Conservation (phyloP, 1,140 invertebrate species). For the Rhyacophila brunnea region DNA sequence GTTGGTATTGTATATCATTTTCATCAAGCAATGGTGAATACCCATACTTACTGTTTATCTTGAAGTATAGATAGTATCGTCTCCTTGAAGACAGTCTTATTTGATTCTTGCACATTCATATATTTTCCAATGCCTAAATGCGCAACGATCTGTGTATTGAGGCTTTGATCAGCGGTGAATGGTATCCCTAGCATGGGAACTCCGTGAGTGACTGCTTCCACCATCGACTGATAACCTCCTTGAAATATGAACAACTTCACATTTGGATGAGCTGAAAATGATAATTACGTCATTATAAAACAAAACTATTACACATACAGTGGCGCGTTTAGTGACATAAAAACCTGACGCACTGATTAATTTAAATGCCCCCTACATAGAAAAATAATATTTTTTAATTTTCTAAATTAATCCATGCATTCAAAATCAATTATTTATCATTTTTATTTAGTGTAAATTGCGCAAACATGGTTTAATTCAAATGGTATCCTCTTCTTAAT, state of each 20-base stretch:
- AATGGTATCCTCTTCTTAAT: no score
- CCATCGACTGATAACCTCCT: constrained; percentile 55
- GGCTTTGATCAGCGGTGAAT: constrained; percentile 41
- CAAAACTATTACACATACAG: no score
- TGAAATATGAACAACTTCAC: constrained; percentile 39
- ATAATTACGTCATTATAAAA: no score
- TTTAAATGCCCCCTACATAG: no score
- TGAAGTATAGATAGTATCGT: constrained; percentile 27
- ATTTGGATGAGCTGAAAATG: constrained; percentile 19
- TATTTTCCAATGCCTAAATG: constrained; percentile 37
- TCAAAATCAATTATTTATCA: no score
- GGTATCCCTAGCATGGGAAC: constrained; percentile 54
- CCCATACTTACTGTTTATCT: constrained; percentile 4
- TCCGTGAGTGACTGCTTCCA: constrained; percentile 55
- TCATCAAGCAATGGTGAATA: neutral
- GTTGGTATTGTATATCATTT: no score
- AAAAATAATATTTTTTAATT: no score
- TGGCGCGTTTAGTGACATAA: no score
- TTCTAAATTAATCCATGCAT: no score
- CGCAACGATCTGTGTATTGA: constrained; percentile 38
- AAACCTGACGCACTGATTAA: no score
- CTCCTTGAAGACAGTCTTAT: constrained; percentile 34
- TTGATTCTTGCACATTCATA: constrained; percentile 34
- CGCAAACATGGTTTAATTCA: no score
- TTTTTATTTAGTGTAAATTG: no score